Evolutionary conservation across 1,140 invertebrate genomes (phyloP).

Genomic region (Drosophila varians): DNA sequence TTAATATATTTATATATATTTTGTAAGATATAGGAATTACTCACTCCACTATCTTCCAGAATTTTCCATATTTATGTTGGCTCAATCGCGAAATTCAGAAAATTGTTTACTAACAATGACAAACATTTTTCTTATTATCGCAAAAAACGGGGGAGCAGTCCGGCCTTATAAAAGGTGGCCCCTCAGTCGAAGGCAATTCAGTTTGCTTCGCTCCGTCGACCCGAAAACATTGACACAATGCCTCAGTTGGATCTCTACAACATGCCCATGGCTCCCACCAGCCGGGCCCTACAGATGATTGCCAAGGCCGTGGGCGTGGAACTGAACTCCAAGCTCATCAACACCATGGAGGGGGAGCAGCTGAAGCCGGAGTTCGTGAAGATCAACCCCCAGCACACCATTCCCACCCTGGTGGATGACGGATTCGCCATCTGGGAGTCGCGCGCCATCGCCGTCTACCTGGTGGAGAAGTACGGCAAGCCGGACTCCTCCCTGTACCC

Average conservation of each 20-base stretch:
- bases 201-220: constrained; percentile 17
- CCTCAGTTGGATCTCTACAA: constrained; percentile 86
- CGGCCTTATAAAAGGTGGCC: constrained; percentile 7
- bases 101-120: constrained; percentile 48
- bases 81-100: neutral
- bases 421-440: constrained; percentile 88
- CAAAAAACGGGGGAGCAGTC: neutral
- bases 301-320: constrained; percentile 89
- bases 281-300: constrained; percentile 87
- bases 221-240: neutral
- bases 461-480: constrained; percentile 87
- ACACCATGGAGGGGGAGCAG: constrained; percentile 87
- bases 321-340: constrained; percentile 87
- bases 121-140: constrained; percentile 14
- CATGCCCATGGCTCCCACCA: constrained; percentile 87
- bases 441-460: constrained; percentile 89
- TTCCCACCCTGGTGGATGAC: constrained; percentile 88
- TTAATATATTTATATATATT: too few species aligned
- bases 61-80: neutral
- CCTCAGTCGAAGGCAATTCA: constrained; percentile 8
- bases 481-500: constrained; percentile 87
- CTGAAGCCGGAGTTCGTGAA: constrained; percentile 89
- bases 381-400: constrained; percentile 85
- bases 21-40: too few species aligned
- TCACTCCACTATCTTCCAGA: neutral